Evolutionary conservation across 2,888 invertebrate genomes (phyloP).

Genomic region (Ophioninae sp.): DNA sequence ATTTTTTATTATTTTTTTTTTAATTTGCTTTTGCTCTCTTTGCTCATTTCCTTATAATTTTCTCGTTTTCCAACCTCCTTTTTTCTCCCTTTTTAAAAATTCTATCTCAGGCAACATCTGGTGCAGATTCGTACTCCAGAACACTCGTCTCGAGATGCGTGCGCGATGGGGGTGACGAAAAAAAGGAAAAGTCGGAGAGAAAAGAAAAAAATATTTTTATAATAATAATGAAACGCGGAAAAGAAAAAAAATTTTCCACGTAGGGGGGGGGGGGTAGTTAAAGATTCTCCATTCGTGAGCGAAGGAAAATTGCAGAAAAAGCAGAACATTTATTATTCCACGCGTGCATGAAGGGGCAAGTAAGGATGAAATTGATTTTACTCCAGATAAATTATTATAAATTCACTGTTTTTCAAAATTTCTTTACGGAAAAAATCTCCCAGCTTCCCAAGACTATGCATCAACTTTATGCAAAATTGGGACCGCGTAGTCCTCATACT

Average conservation of each 20-base stretch:
- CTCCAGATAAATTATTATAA: too few relatives aligned
- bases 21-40: too few relatives aligned
- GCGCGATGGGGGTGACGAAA: constrained; percentile 39
- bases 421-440: too few relatives aligned
- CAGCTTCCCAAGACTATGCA: too few relatives aligned
- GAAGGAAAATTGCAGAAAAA: constrained; percentile 38
- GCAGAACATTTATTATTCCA: constrained; percentile 64
- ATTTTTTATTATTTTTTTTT: constrained; percentile 34
- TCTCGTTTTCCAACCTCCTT: neutral
- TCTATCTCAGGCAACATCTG: constrained; percentile 45
- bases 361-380: constrained; percentile 25
- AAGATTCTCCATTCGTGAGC: constrained; percentile 68
- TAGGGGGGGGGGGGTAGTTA: constrained; percentile 55
- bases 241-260: neutral
- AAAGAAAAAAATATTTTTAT: constrained; percentile 27
- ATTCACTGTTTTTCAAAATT: too few relatives aligned
- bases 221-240: neutral
- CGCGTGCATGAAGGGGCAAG: constrained; percentile 61
- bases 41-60: constrained; percentile 11
- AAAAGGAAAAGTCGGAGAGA: too few relatives aligned
- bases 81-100: constrained; percentile 39
- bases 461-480: too few relatives aligned
- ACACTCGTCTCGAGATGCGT: constrained; percentile 52
- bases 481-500: too few relatives aligned
- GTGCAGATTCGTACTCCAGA: constrained; percentile 53